A percentile compares a stretch with the other conserved stretches of the same genome.
These are phyloP conservation scores for Drosophila pseudoobscura DNA, from an alignment of 1,140 invertebrate genomes.

Conservation along the genomic window DNA sequence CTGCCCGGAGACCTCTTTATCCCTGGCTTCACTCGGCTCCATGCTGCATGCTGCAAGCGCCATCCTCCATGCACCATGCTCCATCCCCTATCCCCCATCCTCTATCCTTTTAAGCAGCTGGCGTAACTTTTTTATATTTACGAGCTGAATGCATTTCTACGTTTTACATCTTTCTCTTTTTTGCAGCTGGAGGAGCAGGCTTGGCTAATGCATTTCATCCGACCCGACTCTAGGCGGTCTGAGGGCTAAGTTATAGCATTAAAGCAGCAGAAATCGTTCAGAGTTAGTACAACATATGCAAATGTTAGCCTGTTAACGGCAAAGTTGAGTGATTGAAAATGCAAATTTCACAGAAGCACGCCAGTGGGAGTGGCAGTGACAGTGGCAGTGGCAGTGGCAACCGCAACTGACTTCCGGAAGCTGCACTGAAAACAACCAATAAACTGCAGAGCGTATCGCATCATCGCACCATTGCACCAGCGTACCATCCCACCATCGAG, in stretches of 20 bases:
- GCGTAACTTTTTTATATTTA: slow-evolving; percentile 50
- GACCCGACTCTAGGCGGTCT: slow-evolving; percentile 1
- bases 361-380: slow-evolving; percentile 1
- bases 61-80: no score
- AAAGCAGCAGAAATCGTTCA: slow-evolving; percentile 23
- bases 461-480: slow-evolving; percentile 21
- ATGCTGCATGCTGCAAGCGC: background rate
- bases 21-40: background rate
- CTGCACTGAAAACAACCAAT: slow-evolving; percentile 7
- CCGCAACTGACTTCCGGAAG: slow-evolving; percentile 37
- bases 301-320: slow-evolving; percentile 53
- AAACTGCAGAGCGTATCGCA: slow-evolving; percentile 19
- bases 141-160: slow-evolving; percentile 40
- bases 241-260: slow-evolving; percentile 52
- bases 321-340: slow-evolving; percentile 77
- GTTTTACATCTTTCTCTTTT: slow-evolving; percentile 8
- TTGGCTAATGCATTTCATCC: slow-evolving; percentile 30
- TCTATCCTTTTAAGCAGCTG: slow-evolving; percentile 49
- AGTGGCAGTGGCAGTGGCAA: slow-evolving; percentile 8
- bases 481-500: slow-evolving; percentile 1
- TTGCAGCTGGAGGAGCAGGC: slow-evolving; percentile 25
- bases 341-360: slow-evolving; percentile 49
- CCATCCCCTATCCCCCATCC: background rate
- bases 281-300: slow-evolving; percentile 47
- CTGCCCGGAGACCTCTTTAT: background rate